Evolutionary conservation across 2,888 invertebrate genomes (phyloP).

Genomic region (Elegia similella): DNA sequence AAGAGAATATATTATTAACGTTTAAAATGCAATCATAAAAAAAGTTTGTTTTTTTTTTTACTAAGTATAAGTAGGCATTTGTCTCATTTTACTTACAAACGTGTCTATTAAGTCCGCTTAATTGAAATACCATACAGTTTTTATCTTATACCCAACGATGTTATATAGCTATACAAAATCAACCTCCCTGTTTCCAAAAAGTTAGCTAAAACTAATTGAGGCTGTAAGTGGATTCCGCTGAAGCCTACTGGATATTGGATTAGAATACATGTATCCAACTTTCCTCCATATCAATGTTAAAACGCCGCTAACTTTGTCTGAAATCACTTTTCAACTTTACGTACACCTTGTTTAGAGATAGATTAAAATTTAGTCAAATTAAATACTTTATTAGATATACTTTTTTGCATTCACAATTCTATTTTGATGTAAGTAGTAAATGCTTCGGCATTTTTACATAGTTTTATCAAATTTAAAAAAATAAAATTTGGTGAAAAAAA

Average conservation of each 20-base stretch:
- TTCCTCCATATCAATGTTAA: conserved; percentile 28
- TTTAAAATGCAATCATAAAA: no score
- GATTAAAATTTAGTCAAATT: neutral
- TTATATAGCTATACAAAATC: conserved; percentile 15
- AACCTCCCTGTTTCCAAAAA: conserved; percentile 36
- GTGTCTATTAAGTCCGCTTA: no score
- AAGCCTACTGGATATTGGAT: conserved; percentile 62
- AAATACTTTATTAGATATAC: no score
- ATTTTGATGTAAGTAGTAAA: no score
- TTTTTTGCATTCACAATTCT: no score
- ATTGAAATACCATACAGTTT: conserved; percentile 17
- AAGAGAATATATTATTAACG: no score
- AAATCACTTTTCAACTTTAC: conserved; percentile 20
- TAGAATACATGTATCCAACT: conserved; percentile 52
- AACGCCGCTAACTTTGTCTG: conserved; percentile 19
- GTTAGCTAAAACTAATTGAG: conserved; percentile 49
- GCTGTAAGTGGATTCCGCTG: conserved; percentile 45
- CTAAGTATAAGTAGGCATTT: no score
- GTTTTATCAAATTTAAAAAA: no score
- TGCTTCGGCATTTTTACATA: no score
- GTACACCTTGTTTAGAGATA: conserved; percentile 2
- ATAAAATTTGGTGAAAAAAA: no score
- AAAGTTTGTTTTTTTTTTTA: no score
- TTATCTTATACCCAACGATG: neutral
- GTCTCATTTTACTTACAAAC: no score